These are phyloP conservation scores for Zaprionus kolodkinae DNA, from an alignment of 1,140 invertebrate species.

Conservation along the genomic window DNA sequence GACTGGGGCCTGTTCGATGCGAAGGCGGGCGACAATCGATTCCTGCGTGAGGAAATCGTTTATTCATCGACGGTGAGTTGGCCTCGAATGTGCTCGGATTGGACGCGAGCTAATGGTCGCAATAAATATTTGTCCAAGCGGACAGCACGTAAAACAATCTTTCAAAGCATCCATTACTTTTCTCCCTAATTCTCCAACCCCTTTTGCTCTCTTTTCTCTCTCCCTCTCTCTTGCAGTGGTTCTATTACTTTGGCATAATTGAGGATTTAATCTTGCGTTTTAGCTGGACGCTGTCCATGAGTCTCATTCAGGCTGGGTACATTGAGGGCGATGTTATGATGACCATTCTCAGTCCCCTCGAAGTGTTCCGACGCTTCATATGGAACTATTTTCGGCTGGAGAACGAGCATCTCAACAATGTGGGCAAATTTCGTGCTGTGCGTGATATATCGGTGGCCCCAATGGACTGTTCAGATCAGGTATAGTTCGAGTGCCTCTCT, in stretches of 20 bases:
- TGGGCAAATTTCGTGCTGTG: conserved; percentile 96
- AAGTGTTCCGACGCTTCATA: conserved; percentile 93
- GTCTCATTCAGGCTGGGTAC: conserved; percentile 90
- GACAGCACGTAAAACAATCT: conserved; percentile 73
- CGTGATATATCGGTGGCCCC: conserved; percentile 95
- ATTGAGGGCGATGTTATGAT: conserved; percentile 91
- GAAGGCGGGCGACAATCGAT: conserved; percentile 91
- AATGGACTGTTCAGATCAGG: conserved; percentile 90
- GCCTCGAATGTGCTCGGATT: background rate
- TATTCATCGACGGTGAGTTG: conserved; percentile 88
- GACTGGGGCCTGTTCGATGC: conserved; percentile 99
- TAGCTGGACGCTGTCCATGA: conserved; percentile 91
- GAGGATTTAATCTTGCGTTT: conserved; percentile 97
- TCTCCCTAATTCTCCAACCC: background rate
- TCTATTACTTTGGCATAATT: conserved; percentile 98
- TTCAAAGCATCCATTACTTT: conserved; percentile 61
- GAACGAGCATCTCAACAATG: conserved; percentile 97
- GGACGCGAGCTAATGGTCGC: conserved; percentile 57
- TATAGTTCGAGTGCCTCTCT: conserved; percentile 17
- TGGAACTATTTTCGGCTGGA: conserved; percentile 98
- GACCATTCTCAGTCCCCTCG: conserved; percentile 91
- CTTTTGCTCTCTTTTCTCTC: conserved; percentile 79
- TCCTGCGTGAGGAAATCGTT: conserved; percentile 91
- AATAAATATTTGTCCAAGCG: conserved; percentile 73
- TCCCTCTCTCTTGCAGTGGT: conserved; percentile 87